These are phyloP conservation scores for Nesospiza acunhae DNA, from an alignment of 2,113 vertebrate genomes.

Conservation along the genomic window DNA sequence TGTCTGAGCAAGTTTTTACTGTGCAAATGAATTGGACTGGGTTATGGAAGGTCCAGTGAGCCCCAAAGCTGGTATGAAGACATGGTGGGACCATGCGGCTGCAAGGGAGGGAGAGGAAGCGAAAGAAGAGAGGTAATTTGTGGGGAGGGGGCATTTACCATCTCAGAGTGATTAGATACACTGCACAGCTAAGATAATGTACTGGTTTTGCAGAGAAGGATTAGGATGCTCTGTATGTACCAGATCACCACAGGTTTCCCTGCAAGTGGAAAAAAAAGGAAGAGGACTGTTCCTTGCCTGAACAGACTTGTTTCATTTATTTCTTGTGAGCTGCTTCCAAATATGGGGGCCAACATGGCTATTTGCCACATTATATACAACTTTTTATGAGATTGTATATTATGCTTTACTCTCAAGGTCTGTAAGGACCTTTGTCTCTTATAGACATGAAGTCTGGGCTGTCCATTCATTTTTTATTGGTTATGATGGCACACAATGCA, in stretches of 20 bases:
- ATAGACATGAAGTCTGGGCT: background rate
- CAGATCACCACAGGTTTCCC: background rate
- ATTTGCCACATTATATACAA: background rate
- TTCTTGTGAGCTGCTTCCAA: background rate
- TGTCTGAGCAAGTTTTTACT: background rate
- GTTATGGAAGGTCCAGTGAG: background rate
- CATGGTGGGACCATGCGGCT: background rate
- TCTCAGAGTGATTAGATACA: background rate
- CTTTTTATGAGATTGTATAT: background rate
- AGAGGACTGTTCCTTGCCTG: background rate
- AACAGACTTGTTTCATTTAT: background rate
- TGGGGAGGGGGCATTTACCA: background rate
- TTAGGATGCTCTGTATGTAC: background rate
- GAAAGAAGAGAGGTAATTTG: background rate
- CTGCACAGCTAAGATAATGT: background rate
- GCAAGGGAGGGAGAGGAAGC: background rate
- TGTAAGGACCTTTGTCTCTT: background rate
- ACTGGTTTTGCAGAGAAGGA: background rate
- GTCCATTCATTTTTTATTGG: fast-evolving
- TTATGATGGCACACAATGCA: background rate
- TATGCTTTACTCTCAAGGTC: background rate
- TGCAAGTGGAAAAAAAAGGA: background rate
- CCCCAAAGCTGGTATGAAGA: background rate
- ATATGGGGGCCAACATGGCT: background rate
- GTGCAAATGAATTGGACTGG: background rate